Base-by-base conservation (phyloP, 1,140 invertebrate species). In the Diprion similis region DNA sequence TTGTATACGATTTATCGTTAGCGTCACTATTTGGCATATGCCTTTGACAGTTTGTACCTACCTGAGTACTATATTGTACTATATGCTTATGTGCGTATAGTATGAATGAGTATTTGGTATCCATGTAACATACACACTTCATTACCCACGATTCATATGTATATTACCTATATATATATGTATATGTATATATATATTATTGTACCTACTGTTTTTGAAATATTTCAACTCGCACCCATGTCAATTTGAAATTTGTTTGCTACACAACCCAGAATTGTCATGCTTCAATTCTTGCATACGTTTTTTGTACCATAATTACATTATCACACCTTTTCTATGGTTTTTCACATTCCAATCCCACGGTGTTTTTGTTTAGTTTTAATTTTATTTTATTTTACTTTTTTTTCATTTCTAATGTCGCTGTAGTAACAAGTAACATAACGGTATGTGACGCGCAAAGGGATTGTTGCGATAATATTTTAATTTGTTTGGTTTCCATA, bases 1-100 rank as follows among this genome's bases (percentile, higher is more conserved):
- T 37, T 75, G 65, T 72, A 72, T 48, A 72, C 65, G 71, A 68
- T 70, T 68, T 73, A 69, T 71, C 64, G 70, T 74, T 74, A 59
- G 11, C 51, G 51, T 59, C 51, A 59, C 51, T 59, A 59, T 17
- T 59, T 59, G 51, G 51, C 51, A 59, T 59, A 15, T 59, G 51
- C n/a, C 51, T 59, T 17, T 17, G 51, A 59, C n/a, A 59, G 3
- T 59, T 59, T 59, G 51, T 59, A 59, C 11, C 51, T 59, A 17
- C 11, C 51, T 59, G 51, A 59, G n/a, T 59, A 59, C 51, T 59
- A 17, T 59, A 8, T 59, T 13, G 11, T 59, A 59, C 51, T 59
- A 59, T 59, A 59, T 59, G 51, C 51, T 15, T 15, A 59, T 59
- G 51, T 59, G n/a, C 51, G 51, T 59, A 17, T 37, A 37, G 24